These are phyloP conservation scores for Aspidiotus rigidus DNA, from an alignment of 2,888 invertebrate species.

Conservation along the genomic window DNA sequence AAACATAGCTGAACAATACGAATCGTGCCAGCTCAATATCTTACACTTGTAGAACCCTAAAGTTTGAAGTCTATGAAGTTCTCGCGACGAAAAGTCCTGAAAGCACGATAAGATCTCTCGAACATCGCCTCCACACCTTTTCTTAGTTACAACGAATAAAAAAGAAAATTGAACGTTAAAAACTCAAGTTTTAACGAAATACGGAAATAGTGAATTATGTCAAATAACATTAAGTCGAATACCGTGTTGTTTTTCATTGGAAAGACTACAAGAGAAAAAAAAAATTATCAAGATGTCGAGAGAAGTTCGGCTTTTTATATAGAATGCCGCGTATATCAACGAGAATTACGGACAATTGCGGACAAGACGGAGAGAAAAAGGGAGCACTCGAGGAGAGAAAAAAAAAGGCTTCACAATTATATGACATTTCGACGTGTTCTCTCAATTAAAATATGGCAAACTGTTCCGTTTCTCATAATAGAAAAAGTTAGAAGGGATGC, in stretches of 20 bases:
- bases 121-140: no score
- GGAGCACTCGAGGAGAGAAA: slow-evolving; percentile 1
- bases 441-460: slow-evolving; percentile 32
- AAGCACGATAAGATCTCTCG: no score
- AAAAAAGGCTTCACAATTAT: slow-evolving; percentile 25
- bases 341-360: slow-evolving; percentile 1
- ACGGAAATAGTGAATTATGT: slow-evolving; percentile 21
- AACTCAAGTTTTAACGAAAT: slow-evolving; percentile 11
- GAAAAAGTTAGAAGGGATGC: slow-evolving; percentile 1
- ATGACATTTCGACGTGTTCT: slow-evolving; percentile 31
- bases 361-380: slow-evolving; percentile 5
- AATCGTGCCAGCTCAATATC: no score
- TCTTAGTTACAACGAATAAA: background rate
- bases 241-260: slow-evolving; percentile 16
- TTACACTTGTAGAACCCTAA: no score
- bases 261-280: slow-evolving; percentile 15
- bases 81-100: no score
- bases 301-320: slow-evolving; percentile 29
- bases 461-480: slow-evolving; percentile 29
- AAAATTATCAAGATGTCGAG: slow-evolving; percentile 24
- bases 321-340: slow-evolving; percentile 21
- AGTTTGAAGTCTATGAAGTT: no score
- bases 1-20: no score
- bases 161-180: slow-evolving; percentile 18
- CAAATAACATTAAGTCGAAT: slow-evolving; percentile 29